Base-by-base conservation (phyloP, 2,888 invertebrate species). In the Branchipolynoe longqiensis region DNA sequence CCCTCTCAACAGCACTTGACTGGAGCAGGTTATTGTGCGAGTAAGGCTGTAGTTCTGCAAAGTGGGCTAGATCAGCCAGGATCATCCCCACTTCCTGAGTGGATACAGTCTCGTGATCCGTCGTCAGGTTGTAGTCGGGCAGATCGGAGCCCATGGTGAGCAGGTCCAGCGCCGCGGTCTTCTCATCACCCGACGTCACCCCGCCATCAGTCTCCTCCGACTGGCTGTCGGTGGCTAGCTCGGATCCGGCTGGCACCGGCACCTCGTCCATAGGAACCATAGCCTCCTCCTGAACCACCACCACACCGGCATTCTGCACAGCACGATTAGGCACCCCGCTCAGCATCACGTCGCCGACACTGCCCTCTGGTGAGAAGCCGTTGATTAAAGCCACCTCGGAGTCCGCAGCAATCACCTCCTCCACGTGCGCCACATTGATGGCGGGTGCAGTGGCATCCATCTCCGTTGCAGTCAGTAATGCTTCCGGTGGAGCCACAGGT, bases 251-350 rank as follows among this genome's bases (percentile, higher is more conserved):
- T 48, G 8, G 48, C 69, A 69, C 38, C 14, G 69, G 38, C 36
- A 69, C 38, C 18, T 69, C 69, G 22, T 69, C 69, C 69, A 69
- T 69, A 22, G 69, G 69, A 18, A 69, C 69, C 0, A n/a, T n/a
- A 0, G 12, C 36, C 14, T 69, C 69, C 14, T 69, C 69, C 69
- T 33, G 69, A 1, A 69, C 38, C 8, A 38, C 36, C 69, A 69
- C 69, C 1, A 18, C 36, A 6, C n/a, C 38, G 22, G 8, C 18
- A 8, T 48, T 8, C 8, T 8, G 48, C 8, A 48, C 48, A 12
- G 48, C 48, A 48, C 18, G 48, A 18, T 48, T 48, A 48, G 48
- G 48, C 18, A n/a, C n/a, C 48, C 8, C 8, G 48, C 48, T 48
- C 48, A 48, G 48, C 48, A 48, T 8, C 48, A 48, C 48, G 8